phyloP scores from a whole-genome alignment of 2,113 vertebrate genomes.

The Alosa alosa region DNA sequence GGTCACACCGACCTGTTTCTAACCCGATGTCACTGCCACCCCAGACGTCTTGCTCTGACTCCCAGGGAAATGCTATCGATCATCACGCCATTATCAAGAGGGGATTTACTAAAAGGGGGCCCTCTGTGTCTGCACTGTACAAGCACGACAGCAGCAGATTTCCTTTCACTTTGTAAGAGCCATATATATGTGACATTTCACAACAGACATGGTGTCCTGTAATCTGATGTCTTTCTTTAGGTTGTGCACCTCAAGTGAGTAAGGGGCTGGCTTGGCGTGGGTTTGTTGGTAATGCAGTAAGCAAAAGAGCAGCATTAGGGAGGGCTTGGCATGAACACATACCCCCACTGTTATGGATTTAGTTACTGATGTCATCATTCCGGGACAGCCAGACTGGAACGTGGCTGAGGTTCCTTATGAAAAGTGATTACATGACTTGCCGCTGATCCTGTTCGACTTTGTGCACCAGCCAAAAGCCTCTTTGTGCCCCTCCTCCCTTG shows the following conservation, averaged over 20 bases:
- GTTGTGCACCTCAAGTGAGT: not conserved
- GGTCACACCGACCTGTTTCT: not conserved
- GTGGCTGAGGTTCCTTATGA: constrained; percentile 9
- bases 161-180: not conserved
- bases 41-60: not conserved
- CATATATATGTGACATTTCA: not conserved
- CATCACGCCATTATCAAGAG: not conserved
- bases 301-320: not conserved
- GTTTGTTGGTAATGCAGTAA: constrained; percentile 1
- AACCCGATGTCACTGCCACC: not conserved
- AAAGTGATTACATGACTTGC: constrained; percentile 13
- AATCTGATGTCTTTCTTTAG: not conserved
- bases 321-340: not conserved
- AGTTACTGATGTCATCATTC: constrained; percentile 15
- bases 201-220: not conserved
- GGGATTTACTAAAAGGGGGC: not conserved
- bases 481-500: not conserved
- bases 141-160: not conserved
- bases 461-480: not conserved
- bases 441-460: not conserved
- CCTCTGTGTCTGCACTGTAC: not conserved
- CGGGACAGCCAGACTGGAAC: not conserved
- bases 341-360: not conserved
- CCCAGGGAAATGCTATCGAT: not conserved
- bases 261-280: not conserved